Evolutionary conservation across 2,888 invertebrate species (phyloP).

Genomic region (Glaucopsyche alexis): DNA sequence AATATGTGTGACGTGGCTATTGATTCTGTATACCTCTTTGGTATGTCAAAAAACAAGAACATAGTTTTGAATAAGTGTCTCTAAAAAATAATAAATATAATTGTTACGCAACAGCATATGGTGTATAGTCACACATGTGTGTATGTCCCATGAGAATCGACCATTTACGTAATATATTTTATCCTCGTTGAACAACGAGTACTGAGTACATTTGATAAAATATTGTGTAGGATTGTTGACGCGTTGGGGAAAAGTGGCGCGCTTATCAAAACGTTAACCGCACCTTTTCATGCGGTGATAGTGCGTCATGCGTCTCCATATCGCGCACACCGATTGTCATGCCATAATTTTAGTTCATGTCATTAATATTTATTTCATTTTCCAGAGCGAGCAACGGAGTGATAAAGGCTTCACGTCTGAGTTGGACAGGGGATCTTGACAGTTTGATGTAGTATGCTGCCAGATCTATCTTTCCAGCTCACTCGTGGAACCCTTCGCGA

Average conservation of each 20-base stretch:
- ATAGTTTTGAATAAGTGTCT: conserved; percentile 32
- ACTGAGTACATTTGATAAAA: conserved; percentile 54
- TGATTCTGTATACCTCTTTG: background rate
- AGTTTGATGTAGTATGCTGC: conserved; percentile 70
- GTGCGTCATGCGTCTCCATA: conserved; percentile 59
- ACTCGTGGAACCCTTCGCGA: conserved; percentile 62
- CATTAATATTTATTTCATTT: conserved; percentile 49
- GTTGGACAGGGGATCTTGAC: conserved; percentile 81
- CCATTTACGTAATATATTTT: conserved; percentile 41
- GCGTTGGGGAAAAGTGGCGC: conserved; percentile 71
- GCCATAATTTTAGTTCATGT: conserved; percentile 49
- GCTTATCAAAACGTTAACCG: conserved; percentile 76
- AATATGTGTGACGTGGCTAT: conserved; percentile 8
- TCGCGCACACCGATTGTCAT: conserved; percentile 63
- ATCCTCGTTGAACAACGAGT: conserved; percentile 52
- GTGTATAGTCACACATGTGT: conserved; percentile 62
- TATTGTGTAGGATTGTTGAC: conserved; percentile 62
- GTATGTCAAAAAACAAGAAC: background rate
- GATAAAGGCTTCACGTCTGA: conserved; percentile 68
- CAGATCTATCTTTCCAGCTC: conserved; percentile 82
- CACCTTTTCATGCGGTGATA: conserved; percentile 75
- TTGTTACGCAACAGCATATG: conserved; percentile 72
- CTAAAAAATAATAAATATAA: conserved; percentile 41
- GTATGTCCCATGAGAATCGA: conserved; percentile 46
- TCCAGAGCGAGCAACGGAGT: conserved; percentile 46